phyloP scores from a whole-genome alignment of 2,797 vertebrate species.

The Cephalopachus bancanus region DNA sequence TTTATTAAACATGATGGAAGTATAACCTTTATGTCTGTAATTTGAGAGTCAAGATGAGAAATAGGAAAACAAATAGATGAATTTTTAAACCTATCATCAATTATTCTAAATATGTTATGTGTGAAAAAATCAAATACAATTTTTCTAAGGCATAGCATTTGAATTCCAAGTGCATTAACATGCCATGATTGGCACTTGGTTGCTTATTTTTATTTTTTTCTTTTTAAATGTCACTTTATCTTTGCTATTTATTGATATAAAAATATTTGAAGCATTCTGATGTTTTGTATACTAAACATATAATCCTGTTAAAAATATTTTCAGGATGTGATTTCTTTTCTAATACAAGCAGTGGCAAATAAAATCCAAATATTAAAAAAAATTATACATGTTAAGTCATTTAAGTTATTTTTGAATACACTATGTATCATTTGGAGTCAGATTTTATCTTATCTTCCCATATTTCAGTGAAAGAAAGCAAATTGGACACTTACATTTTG shows the following conservation, averaged over 20 bases:
- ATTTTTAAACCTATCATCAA: constrained; percentile 1
- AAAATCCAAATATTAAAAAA: not conserved
- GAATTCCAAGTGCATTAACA: not conserved
- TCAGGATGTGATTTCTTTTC: not conserved
- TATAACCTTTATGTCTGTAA: constrained; percentile 43
- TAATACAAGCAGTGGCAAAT: not conserved
- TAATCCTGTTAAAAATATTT: constrained; percentile 38
- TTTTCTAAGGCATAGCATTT: not conserved
- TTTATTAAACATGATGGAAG: constrained; percentile 47
- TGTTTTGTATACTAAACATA: not conserved
- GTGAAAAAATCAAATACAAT: not conserved
- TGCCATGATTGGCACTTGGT: not conserved
- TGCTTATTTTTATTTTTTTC: constrained; percentile 13
- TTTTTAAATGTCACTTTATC: not conserved
- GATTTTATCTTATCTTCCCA: not conserved
- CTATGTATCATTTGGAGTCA: not conserved
- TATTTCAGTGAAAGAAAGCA: not conserved
- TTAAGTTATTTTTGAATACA: constrained; percentile 45
- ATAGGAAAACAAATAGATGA: constrained; percentile 42
- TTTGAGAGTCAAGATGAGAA: constrained; percentile 28
- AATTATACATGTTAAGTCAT: not conserved
- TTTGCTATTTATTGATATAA: not conserved
- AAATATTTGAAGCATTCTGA: not conserved
- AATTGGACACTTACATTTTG: not conserved
- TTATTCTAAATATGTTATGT: not conserved